A percentile compares a stretch with the other conserved stretches of the same genome.
These are phyloP conservation scores for Exocentrus adspersus DNA, from an alignment of 2,888 invertebrate genomes.

Conservation along the genomic window DNA sequence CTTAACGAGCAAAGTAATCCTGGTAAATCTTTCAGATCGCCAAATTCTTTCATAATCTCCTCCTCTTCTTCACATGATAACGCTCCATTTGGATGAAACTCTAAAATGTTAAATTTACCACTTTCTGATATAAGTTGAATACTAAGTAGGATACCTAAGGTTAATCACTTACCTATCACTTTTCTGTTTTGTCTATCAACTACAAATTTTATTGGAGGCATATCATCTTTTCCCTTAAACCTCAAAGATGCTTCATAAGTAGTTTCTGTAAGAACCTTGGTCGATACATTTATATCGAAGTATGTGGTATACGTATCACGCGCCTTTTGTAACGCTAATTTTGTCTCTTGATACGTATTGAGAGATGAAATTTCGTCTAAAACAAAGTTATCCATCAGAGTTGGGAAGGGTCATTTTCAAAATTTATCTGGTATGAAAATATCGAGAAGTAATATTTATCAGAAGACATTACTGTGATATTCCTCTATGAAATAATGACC, in stretches of 20 bases:
- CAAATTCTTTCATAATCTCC: conserved; percentile 5
- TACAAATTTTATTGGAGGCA: conserved; percentile 24
- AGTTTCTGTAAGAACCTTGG: conserved; percentile 14
- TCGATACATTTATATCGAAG: conserved; percentile 27
- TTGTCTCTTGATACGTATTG: conserved; percentile 13
- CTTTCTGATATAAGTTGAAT: background rate
- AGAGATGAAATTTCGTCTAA: conserved; percentile 13
- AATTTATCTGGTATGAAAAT: too few species aligned
- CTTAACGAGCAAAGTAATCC: conserved; percentile 3
- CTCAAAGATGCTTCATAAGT: conserved; percentile 26
- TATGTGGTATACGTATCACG: conserved; percentile 23
- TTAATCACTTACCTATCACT: conserved; percentile 28
- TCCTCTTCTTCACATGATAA: background rate
- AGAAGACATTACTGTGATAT: background rate
- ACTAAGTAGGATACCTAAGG: background rate
- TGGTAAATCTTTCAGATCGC: background rate
- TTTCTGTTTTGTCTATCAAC: conserved; percentile 26
- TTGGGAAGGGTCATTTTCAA: too few species aligned
- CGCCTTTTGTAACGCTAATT: conserved; percentile 15
- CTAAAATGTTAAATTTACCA: too few species aligned
- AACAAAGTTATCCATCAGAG: too few species aligned
- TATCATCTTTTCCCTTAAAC: conserved; percentile 21
- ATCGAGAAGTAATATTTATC: too few species aligned
- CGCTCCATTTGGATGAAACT: background rate
- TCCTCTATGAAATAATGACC: background rate